A percentile compares a stretch with the other conserved stretches of the same genome.
Conservation (phyloP, 2,113 vertebrate genomes). For the Psilopogon haemacephalus region DNA sequence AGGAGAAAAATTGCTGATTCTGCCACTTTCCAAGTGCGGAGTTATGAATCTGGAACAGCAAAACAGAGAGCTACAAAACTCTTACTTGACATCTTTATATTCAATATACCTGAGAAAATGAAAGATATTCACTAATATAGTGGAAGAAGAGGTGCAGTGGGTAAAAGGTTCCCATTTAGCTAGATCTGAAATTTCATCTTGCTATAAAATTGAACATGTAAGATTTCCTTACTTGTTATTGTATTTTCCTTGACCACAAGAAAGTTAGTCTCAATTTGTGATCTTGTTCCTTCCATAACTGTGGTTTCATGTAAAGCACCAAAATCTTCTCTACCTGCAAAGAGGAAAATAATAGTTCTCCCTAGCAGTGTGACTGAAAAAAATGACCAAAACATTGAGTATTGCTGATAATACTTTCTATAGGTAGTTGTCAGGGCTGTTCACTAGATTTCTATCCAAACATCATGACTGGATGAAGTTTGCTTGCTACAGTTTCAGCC, state of each 20-base stretch:
- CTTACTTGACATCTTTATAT: neutral
- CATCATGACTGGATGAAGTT: neutral
- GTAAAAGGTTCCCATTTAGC: neutral
- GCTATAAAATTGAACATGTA: neutral
- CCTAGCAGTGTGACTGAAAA: neutral
- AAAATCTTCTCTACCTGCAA: neutral
- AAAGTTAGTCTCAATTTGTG: neutral
- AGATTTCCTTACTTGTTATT: neutral
- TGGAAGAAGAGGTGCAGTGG: neutral
- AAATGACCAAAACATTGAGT: neutral
- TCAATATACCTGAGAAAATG: neutral
- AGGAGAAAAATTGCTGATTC: neutral
- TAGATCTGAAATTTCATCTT: neutral
- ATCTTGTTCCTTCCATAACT: neutral
- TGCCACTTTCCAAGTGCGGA: neutral
- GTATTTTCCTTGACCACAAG: neutral
- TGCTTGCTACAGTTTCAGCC: neutral
- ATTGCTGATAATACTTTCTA: neutral
- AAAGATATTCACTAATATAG: neutral
- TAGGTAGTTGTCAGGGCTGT: neutral
- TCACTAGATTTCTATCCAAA: neutral
- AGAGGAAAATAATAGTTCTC: neutral
- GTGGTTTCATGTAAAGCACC: neutral
- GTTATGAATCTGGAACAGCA: neutral
- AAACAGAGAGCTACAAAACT: neutral